phyloP scores from a whole-genome alignment of 2,113 vertebrate genomes.

The Salminus brasiliensis region DNA sequence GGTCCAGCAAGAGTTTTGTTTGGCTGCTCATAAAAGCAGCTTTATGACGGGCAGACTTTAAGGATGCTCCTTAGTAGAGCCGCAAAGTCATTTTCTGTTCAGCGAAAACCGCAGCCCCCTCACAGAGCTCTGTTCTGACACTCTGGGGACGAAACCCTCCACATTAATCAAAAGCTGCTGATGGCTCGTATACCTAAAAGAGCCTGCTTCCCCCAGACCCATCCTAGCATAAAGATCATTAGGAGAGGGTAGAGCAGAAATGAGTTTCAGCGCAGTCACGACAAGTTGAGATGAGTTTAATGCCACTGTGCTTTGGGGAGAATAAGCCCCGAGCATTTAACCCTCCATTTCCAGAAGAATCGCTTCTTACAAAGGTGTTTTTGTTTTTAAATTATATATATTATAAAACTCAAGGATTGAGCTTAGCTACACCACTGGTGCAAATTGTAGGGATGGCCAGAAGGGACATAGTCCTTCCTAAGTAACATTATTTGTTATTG shows the following conservation, averaged over 20 bases:
- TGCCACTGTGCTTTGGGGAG: not conserved
- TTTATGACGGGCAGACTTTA: not conserved
- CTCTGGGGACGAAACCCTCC: constrained; percentile 26
- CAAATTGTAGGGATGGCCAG: too few species aligned
- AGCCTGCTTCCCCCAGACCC: not conserved
- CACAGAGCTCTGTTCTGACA: not conserved
- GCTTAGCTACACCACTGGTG: too few species aligned
- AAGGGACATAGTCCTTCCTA: too few species aligned
- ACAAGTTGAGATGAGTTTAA: constrained; percentile 20
- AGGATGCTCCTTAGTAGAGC: constrained; percentile 19
- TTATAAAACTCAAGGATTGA: too few species aligned
- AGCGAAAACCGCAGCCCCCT: not conserved
- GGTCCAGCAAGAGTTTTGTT: not conserved
- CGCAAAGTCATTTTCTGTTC: constrained; percentile 43
- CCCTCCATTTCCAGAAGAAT: not conserved
- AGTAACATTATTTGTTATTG: too few species aligned
- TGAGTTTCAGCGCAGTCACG: not conserved
- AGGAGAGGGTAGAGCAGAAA: not conserved
- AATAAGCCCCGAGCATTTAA: constrained; percentile 13
- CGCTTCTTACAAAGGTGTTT: not conserved
- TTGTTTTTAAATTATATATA: too few species aligned
- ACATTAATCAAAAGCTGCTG: constrained; percentile 36
- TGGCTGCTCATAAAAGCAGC: not conserved
- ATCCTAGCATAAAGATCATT: constrained; percentile 32
- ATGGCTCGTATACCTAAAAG: constrained; percentile 5